Evolutionary conservation across 2,113 vertebrate genomes (phyloP), one percentile per base, ranked within the genome.

Genomic region (Amphiprion ocellaris): DNA sequence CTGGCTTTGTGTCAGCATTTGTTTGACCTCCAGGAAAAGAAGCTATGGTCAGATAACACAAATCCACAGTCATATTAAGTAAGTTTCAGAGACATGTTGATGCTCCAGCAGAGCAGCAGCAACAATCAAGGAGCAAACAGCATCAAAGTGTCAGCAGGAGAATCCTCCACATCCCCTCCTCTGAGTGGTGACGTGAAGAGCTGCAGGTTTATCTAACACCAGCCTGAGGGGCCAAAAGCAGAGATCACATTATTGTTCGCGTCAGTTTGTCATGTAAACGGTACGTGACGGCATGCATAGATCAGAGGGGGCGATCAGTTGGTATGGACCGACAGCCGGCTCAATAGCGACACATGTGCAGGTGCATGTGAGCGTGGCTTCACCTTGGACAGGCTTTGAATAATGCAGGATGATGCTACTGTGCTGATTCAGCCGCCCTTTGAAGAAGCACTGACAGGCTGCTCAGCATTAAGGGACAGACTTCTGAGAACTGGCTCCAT

Each of bases 331-430:
- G 28, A 58, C 11, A 12, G 63, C 14, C n/a, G 17, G 54, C 37
- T 69, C 54, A 6, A 68, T 82, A 63, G 49, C 9, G 1, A 63
- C 7, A 16, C 63, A 30, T 53, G 62, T 76, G 78, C 37, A 86
- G 61, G 59, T 83, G 53, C 64, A 69, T 56, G 75, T 73, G 61
- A 79, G 19, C 30, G 19, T 28, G 15, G 21, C 15, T 2, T 60
- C 4, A 4, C 49, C 56, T 69, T 26, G 41, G 62, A 73, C 62
- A 54, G 59, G 7, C 46, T 24, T 19, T 46, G 23, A 74, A 49
- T 30, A 21, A 70, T 16, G 23, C 4, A n/a, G 49, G 49, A n/a
- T 15, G 52, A 39, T 2, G 4, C 24, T 1, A 1, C 49, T 60
- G 76, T 26, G 46, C 65, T 59, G 60, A 53, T 39, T 84, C n/a